Base-by-base conservation (phyloP, 2,113 vertebrate species). In the Eurystomus gularis region DNA sequence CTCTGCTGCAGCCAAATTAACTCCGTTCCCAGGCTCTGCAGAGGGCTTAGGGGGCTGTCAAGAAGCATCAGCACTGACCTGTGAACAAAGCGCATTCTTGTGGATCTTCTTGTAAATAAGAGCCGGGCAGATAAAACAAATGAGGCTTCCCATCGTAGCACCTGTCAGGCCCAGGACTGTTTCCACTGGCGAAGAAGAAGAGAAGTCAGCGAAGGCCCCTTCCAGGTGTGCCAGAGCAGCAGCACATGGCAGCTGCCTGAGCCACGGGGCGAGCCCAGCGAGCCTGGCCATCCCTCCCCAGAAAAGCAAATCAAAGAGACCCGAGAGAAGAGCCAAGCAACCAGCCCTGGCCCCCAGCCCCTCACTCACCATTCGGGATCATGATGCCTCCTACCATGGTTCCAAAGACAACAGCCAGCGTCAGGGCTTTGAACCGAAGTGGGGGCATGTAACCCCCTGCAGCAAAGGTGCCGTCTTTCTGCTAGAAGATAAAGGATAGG, bases 381-480 rank as follows among this genome's bases (percentile, higher is more conserved):
- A 99, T 98, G 97, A 99, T 99, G 92, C 99, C 99, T 52, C 99
- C 99, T 5, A 99, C 95, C 99, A 99, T 99, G 97, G 99, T 99
- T 90, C 99, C 99, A 75, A 99, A 99, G 72, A 99, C 99, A 6
- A 99, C 98, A 8, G 97, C 98, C 78, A 99, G 95, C 0, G 99
- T 99, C 96, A 99, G 98, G 86, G 97, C 98, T 95, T 99, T 99
- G 97, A 99, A 99, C 20, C 99, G 98, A n/a, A 99, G 98, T 0
- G 99, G 99, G 16, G 99, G 99, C 99, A 99, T 99, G 95, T 99
- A 99, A 40, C 99, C 99, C 39, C 99, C 99, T 0, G 99, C 99
- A 4, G 99, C 98, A 11, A 99, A 99, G 46, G 99, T 99, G 85
- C 99, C 99, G 1, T 99, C 99, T 80, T 99, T 99, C 82, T 99